These are phyloP conservation scores for Coleophora deauratella DNA, from an alignment of 2,888 invertebrate genomes.

Conservation along the genomic window DNA sequence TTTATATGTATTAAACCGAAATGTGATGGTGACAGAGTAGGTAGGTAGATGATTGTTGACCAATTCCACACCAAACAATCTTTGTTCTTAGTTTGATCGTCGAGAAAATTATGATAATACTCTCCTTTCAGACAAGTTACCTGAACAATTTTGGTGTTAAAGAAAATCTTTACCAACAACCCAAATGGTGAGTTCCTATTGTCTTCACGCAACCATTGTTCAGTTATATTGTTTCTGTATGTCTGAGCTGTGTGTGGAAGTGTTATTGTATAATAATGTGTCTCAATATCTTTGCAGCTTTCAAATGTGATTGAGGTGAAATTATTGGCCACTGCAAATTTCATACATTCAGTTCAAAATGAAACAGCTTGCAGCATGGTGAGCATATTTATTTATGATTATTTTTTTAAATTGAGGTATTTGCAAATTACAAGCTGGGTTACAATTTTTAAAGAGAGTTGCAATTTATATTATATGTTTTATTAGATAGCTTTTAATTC, in stretches of 20 bases:
- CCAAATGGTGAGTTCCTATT: slow-evolving; percentile 22
- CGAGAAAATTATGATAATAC: slow-evolving; percentile 20
- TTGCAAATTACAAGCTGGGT: no score
- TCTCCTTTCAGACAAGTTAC: slow-evolving; percentile 21
- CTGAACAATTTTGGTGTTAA: slow-evolving; percentile 17
- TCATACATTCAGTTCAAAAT: slow-evolving; percentile 31
- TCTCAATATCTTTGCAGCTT: slow-evolving; percentile 19
- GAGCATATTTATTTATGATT: slow-evolving; percentile 23
- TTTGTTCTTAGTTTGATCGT: slow-evolving; percentile 19
- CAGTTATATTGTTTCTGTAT: background rate
- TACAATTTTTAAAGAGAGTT: no score
- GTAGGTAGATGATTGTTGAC: no score
- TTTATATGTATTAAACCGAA: no score
- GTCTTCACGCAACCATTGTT: slow-evolving; percentile 1
- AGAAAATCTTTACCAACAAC: slow-evolving; percentile 16
- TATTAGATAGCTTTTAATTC: no score
- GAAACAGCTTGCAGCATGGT: slow-evolving; percentile 69
- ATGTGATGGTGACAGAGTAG: no score
- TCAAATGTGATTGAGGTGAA: slow-evolving; percentile 21
- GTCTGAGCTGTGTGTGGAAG: no score
- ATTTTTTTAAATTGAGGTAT: no score
- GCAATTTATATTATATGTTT: no score
- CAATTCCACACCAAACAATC: slow-evolving; percentile 24
- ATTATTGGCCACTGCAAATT: slow-evolving; percentile 23
- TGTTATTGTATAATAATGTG: background rate